Base-by-base conservation (phyloP, 2,888 invertebrate species). In the Watsonalla cultraria region DNA sequence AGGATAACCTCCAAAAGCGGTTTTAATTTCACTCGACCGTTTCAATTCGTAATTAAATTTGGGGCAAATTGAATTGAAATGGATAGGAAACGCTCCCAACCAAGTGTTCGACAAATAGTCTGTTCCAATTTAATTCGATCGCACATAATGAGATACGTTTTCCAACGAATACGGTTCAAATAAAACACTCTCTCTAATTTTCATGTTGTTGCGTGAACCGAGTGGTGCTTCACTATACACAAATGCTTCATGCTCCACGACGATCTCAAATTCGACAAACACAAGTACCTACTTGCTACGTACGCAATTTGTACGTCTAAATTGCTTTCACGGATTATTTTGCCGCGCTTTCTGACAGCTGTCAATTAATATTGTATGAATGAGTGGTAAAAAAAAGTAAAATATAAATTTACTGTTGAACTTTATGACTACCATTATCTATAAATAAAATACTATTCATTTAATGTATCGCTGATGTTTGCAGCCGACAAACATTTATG, bases 31-130 rank as follows among this genome's bases (percentile, higher is more conserved):
- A 73, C 70, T 72, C 74, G 72, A 72, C 76, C 78, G 76, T 79
- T 84, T 80, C 84, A 74, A 81, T 85, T 49, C 81, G 84, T 87
- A 86, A 87, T 90, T 88, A 87, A 89, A 87, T 85, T 87, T 82
- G 77, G 83, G 74, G 68, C 75, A 80, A 86, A 89, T 88, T 80
- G 86, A 87, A 85, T 86, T 77, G 77, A 74, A 76, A 66, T 72
- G 80, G 77, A 80, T 82, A 80, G 77, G 70, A 73, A 70, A 64
- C 78, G 78, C 64, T 71, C 73, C 72, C 75, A 74, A 75, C 81
- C 79, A 80, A 90, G 89, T 87, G 88, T 82, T 89, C 82, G 78
- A 81, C 90, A 90, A 89, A 90, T 84, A 90, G 81, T 82, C 82
- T 69, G 76, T 65, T 78, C 78, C 84, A 84, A 88, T 89, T 86